A percentile compares a stretch with the other conserved stretches of the same genome.
Conservation (phyloP, 2,797 vertebrate genomes). For the Sebastes nivosus region DNA sequence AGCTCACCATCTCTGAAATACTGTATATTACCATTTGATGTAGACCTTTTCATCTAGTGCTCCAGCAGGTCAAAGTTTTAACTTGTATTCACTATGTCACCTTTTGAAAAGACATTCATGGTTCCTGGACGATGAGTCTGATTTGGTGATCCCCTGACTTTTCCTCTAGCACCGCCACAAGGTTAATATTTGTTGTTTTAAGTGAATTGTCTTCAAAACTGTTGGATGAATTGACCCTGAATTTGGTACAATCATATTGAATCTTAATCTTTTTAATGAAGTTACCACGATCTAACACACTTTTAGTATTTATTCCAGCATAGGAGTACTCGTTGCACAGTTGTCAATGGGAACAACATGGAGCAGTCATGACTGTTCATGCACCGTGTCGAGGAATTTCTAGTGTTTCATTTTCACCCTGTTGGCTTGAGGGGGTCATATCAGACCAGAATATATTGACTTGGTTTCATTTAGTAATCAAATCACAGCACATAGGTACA, state of each 20-base stretch:
- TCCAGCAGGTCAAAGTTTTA: background rate
- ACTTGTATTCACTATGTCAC: too few relatives aligned
- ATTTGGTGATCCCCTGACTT: background rate
- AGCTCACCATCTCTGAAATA: background rate
- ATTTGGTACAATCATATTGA: background rate
- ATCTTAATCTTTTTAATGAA: background rate
- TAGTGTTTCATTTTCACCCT: background rate
- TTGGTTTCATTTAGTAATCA: constrained; percentile 7
- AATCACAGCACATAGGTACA: background rate
- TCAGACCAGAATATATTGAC: background rate
- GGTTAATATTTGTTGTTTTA: background rate
- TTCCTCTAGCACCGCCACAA: background rate
- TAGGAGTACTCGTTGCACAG: background rate
- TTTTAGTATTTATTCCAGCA: background rate
- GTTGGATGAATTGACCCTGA: background rate
- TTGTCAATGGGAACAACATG: background rate
- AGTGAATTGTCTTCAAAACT: background rate
- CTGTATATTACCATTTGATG: background rate
- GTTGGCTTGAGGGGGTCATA: background rate
- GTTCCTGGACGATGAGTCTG: too few relatives aligned
- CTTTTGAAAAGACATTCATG: too few relatives aligned
- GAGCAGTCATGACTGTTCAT: background rate
- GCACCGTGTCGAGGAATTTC: background rate
- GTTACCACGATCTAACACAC: background rate
- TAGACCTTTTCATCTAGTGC: background rate